These are phyloP conservation scores for Nycticryphes semicollaris DNA, from an alignment of 2,113 vertebrate species.

Conservation along the genomic window DNA sequence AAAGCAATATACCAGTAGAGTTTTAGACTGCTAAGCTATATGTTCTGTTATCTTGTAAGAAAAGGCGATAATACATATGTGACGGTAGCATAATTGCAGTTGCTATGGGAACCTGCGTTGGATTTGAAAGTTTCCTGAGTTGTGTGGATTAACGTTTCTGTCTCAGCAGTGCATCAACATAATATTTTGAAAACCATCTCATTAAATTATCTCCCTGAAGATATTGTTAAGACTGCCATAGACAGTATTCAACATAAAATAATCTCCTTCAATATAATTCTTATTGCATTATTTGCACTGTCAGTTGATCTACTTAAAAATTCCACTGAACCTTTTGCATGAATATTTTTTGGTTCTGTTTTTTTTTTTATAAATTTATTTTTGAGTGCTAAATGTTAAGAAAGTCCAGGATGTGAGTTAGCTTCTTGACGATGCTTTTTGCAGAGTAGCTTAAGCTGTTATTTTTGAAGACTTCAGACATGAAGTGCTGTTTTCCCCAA, in stretches of 20 bases:
- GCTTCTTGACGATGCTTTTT: not conserved
- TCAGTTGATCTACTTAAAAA: not conserved
- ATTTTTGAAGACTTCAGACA: not conserved
- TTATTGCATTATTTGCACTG: not conserved
- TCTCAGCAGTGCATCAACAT: not conserved
- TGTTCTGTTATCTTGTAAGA: not conserved
- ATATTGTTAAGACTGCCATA: not conserved
- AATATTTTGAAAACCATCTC: not conserved
- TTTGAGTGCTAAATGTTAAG: not conserved
- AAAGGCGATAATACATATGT: not conserved
- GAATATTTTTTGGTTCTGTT: not conserved
- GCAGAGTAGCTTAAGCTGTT: not conserved
- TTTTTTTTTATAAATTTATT: not conserved
- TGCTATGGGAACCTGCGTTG: conserved; percentile 2
- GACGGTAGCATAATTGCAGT: not conserved
- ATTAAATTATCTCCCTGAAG: not conserved
- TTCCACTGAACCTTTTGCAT: not conserved
- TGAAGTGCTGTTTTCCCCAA: not conserved
- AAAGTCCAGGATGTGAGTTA: not conserved
- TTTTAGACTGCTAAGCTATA: not conserved
- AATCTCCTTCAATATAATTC: not conserved
- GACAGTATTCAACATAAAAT: not conserved
- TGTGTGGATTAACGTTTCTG: not conserved
- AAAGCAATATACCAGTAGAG: not conserved
- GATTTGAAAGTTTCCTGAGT: not conserved